Evolutionary conservation across 1,140 invertebrate species (phyloP), one percentile per base, ranked within the genome.

Genomic region (Philaenus spumarius): DNA sequence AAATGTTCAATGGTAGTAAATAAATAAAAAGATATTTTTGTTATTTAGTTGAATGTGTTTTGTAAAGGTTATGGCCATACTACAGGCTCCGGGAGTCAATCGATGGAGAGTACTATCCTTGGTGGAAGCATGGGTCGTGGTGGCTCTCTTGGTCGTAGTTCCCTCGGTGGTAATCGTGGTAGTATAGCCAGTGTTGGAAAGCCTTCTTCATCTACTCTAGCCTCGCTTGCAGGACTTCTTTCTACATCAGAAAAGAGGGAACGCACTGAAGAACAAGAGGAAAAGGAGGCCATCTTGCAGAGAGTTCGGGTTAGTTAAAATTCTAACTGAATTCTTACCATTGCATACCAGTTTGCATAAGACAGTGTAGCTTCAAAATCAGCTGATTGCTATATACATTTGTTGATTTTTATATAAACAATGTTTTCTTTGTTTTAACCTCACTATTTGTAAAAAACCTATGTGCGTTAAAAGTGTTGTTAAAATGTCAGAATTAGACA

Each of bases 101-200:
- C 77, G 0, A 77, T 80, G 69, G 79, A 81, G 34, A 70, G 70
- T 48, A 72, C 70, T 2, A 71, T 71, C 30, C 72, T 73, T 26
- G 72, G 72, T 4, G 65, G 73, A 30, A 73, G 71, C 48, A 64
- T 75, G 11, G 73, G 74, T 55, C 67, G 77, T 50, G 74, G 77
- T 17, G 77, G 78, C 14, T 77, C 77, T 11, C 61, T 80, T 5
- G 75, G 77, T 14, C 65, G 76, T 59, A 59, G 60, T 43, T 76
- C 75, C 34, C 62, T 78, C 67, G 80, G 80, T 52, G 86, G 85
- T 15, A 91, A 89, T 59, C 77, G 89, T 40, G 87, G 88, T 2
- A 91, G 88, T 61, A 72, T 90, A 12, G 85, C 83, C 1, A 86
- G 85, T 1, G 82, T 87, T 24, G 87, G 89, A 9, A 90, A 91